phyloP scores from a whole-genome alignment of 2,888 invertebrate species.

The Neoascia interrupta region DNA sequence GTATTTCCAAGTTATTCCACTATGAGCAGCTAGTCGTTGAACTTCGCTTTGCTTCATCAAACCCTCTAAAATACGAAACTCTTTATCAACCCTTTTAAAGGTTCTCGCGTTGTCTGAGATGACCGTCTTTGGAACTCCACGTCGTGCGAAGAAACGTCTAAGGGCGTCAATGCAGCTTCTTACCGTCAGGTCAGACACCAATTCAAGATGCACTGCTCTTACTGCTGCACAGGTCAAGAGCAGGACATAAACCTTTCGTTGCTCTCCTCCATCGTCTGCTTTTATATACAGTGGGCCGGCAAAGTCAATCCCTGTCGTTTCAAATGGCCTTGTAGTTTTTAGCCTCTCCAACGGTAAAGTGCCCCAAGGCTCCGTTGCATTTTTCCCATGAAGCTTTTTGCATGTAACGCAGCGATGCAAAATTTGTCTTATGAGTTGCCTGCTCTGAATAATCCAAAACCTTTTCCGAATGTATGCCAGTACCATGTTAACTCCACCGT shows the following conservation, averaged over 20 bases:
- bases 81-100: conserved; percentile 35
- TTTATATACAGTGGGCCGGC: conserved; percentile 1
- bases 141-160: conserved; percentile 44
- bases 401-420: conserved; percentile 7
- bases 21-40: conserved; percentile 33
- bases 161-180: conserved; percentile 61
- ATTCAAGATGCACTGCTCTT: conserved; percentile 50
- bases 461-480: conserved; percentile 40
- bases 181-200: conserved; percentile 47
- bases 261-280: background rate
- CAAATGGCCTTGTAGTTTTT: background rate
- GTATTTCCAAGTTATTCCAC: background rate
- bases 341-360: background rate
- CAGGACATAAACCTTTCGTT: conserved; percentile 1
- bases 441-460: conserved; percentile 54
- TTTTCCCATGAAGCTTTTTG: no score
- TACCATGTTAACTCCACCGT: conserved; percentile 35
- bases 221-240: conserved; percentile 19
- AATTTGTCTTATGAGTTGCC: conserved; percentile 26
- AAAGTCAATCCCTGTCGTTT: background rate
- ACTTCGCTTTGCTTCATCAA: conserved; percentile 17
- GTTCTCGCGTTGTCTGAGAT: conserved; percentile 56
- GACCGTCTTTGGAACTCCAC: conserved; percentile 33
- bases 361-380: no score
- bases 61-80: background rate